Evolutionary conservation across 1,140 invertebrate species (phyloP), one percentile per base, ranked within the genome.

Genomic region (Scylla paramamosain): DNA sequence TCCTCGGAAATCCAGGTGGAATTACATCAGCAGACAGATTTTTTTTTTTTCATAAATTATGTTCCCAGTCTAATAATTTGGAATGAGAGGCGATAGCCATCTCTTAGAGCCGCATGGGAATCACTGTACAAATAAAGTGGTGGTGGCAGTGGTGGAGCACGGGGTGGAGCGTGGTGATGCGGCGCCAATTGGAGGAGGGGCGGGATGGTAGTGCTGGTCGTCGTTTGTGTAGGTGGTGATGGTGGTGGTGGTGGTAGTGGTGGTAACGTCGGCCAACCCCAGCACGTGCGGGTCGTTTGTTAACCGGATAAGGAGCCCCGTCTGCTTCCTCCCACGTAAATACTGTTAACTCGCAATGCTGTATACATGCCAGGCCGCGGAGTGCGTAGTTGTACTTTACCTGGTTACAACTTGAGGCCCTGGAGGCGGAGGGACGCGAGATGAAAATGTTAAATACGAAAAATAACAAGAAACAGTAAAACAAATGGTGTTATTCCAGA

Each of bases 271-370:
- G 20, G 67, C 67, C 67, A 77, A n/a, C 67, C 25, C 67, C 67
- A n/a, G 67, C 67, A 77, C 67, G 67, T n/a, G 20, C 25, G 12
- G 4, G 67, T 77, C 67, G 67, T 77, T 77, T 77, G 67, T 77
- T 77, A 77, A 77, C 67, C n/a, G 67, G 67, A 77, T 77, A 77
- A 77, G 67, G 67, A 77, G 67, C 12, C 12, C 67, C 67, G 67
- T 77, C 67, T 77, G 67, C 67, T 25, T 77, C 67, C 67, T 77
- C 67, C 67, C 67, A 77, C 67, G 67, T 77, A 77, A 77, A 77
- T 77, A 77, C 67, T n/a, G 67, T n/a, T 77, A 25, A 77, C 67
- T 77, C n/a, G 67, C 12, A 77, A 77, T 77, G 20, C n/a, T 77
- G 25, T 77, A 77, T 77, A 77, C 67, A 77, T 77, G n/a, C 67